Conservation (phyloP, 2,888 invertebrate genomes). For the Tachina fera region DNA sequence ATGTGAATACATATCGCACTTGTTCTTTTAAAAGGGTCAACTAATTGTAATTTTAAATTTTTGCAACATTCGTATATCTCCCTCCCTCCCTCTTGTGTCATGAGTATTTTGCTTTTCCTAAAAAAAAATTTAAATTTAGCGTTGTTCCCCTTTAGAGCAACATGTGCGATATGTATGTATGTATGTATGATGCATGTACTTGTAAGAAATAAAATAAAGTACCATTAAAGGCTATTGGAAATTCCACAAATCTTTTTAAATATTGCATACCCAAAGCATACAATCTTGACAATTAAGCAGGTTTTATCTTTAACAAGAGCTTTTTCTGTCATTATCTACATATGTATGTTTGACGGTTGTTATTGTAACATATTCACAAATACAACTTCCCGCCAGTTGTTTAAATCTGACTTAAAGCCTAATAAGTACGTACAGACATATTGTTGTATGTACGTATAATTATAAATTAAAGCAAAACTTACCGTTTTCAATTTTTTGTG, state of each 20-base stretch:
- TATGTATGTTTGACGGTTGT: too few relatives aligned
- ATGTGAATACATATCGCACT: too few relatives aligned
- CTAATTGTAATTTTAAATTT: too few relatives aligned
- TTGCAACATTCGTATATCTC: too few relatives aligned
- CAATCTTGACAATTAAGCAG: not conserved
- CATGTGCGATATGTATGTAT: not conserved
- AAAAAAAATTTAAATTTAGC: too few relatives aligned
- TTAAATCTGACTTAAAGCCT: not conserved
- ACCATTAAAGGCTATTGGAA: conserved; percentile 29
- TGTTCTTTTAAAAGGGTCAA: too few relatives aligned
- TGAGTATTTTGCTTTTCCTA: too few relatives aligned
- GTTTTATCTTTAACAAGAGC: not conserved
- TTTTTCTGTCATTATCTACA: not conserved
- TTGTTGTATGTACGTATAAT: not conserved
- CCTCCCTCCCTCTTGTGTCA: too few relatives aligned
- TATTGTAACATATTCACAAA: not conserved
- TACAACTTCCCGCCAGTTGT: not conserved
- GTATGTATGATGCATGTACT: not conserved
- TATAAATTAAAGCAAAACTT: conserved; percentile 53
- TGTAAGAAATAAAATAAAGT: conserved; percentile 1
- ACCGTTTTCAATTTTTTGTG: conserved; percentile 67
- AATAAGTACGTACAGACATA: not conserved
- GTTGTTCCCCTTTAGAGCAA: too few relatives aligned
- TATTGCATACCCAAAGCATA: not conserved
- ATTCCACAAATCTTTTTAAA: conserved; percentile 16